Base-by-base conservation (phyloP, 2,113 vertebrate species). In the Gobio gobio region DNA sequence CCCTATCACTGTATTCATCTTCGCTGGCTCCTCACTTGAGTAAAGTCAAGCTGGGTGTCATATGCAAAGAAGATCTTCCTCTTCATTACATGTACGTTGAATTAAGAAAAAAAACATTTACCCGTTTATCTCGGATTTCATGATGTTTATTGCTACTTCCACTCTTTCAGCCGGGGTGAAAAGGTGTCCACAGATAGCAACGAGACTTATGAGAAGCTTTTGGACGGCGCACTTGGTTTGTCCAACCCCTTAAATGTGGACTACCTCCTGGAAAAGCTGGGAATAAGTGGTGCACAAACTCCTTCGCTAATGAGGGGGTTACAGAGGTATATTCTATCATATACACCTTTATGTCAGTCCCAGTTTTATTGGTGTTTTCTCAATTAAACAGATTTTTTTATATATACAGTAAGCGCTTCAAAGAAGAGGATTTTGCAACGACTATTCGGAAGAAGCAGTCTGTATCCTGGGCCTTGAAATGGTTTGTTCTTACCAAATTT, bases 271-370 rank as follows among this genome's bases (percentile, higher is more conserved):
- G 94, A 94, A 87, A 98, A 97, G 90, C 94, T 98, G 86, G 97
- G 96, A 86, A 92, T 99, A 72, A 96, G 95, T 87, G 98, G 99
- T 89, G 92, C 94, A 82, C 95, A 95, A 77, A 97, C 98, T n/a
- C 96, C 97, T 0, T 99, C 98, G 8, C 93, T 99, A 93, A 96
- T 99, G 96, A 96, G 98, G 92, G 97, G 97, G 78, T 94, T 99
- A 26, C 98, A 99, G 89, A 98, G 97, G 98, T 99, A 94, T 14
- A 10, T 43, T 13, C 18, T 6, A 45, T 51, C 6, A 75, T 10
- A 22, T 24, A 8, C 51, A 40, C 63, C 5, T 7, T 36, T 4
- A 24, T 0, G 22, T 2, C 13, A 33, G 29, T 72, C 22, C 2
- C n/a, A 83, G 20, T 6, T 77, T 22, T 61, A 5, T 4, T 70